A percentile compares a stretch with the other conserved stretches of the same genome.
Evolutionary conservation across 2,888 invertebrate genomes (phyloP).

Genomic region (Cephus rjabovi): DNA sequence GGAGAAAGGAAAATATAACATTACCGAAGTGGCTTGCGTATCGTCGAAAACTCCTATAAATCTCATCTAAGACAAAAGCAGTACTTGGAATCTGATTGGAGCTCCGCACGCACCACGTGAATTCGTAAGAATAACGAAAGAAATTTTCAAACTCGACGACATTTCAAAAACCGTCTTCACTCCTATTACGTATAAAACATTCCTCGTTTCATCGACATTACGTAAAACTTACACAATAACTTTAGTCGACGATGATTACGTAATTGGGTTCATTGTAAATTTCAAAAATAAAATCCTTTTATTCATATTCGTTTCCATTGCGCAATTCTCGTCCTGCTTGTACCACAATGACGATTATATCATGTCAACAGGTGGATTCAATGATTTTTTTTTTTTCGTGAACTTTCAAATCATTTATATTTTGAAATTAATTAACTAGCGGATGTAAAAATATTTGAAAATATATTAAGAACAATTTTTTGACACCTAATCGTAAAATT

Average conservation of each 20-base stretch:
- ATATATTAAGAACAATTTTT: no score
- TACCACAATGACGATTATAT: not conserved
- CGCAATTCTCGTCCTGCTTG: not conserved
- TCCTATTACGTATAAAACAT: not conserved
- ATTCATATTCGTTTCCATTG: not conserved
- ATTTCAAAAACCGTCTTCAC: not conserved
- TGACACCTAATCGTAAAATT: no score
- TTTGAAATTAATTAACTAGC: not conserved
- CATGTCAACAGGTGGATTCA: not conserved
- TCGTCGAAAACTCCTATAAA: slow-evolving; percentile 13
- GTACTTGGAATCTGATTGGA: not conserved
- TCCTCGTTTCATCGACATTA: not conserved
- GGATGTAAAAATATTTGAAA: not conserved
- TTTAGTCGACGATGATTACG: not conserved
- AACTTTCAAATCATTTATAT: not conserved
- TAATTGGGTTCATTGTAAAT: not conserved
- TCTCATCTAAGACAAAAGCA: slow-evolving; percentile 6
- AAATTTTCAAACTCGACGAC: not conserved
- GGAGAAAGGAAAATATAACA: not conserved
- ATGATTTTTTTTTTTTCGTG: not conserved
- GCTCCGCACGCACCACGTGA: not conserved
- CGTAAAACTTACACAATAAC: not conserved
- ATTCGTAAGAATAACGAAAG: not conserved
- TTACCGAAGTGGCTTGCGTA: not conserved
- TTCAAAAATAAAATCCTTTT: not conserved